Evolutionary conservation across 2,797 vertebrate genomes (phyloP), one percentile per base, ranked within the genome.

Genomic region (Oryzias dopingdopingensis): DNA sequence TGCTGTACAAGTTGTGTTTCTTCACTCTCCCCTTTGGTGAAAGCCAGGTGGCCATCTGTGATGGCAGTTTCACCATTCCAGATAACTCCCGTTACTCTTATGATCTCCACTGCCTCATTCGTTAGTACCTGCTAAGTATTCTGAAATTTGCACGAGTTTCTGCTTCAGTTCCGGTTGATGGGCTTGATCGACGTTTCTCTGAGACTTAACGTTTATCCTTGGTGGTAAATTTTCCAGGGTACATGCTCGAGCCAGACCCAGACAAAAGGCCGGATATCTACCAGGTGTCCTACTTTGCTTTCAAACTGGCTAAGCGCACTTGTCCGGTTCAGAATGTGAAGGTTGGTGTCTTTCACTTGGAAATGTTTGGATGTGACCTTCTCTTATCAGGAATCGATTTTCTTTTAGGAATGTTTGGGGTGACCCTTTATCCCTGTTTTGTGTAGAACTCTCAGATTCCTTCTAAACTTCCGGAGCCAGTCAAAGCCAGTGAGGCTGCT

Each of bases 1-100:
- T 99, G 84, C 94, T 99, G 56, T 99, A 99, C 92, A 99, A 99
- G 89, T 88, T 99, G 85, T 98, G 97, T 74, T 99, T 94, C 89
- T 99, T 99, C 88, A 98, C 97, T 46, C 88, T 99, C 85, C 97
- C 97, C 0, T 99, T 99, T 49, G 97, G 97, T 65, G 97, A 99
- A 92, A 99, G 97, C 87, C 97, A 99, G 88, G 97, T 99, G 90
- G 97, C 97, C 56, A 99, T 99, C 86, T 99, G 97, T 64, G 97
- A 99, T 52, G 97, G 97, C 83, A 98, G 88, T 85, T 99, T 99
- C 92, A 99, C 97, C 86, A 98, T 99, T 82, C 97, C 97, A 2
- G 97, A 99, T 84, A 98, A 95, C 70, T 98, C 97, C 0, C 92
- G 97, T 70, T 97, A 99, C 89, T 96, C 97, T 44, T 95, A 96